phyloP scores from a whole-genome alignment of 1,140 invertebrate genomes.

The Camponotus floridanus region DNA sequence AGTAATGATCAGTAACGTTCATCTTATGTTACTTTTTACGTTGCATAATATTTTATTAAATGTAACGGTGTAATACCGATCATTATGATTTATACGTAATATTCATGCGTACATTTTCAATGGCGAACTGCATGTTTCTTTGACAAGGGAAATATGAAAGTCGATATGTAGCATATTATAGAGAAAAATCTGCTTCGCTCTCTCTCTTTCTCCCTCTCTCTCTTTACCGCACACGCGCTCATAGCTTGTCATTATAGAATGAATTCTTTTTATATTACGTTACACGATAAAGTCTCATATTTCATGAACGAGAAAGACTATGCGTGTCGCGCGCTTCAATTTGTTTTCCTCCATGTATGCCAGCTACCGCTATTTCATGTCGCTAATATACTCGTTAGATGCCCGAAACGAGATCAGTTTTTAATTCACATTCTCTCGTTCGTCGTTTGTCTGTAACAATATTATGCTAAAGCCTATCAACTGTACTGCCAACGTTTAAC shows the following conservation, averaged over 20 bases:
- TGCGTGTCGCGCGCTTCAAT: neutral
- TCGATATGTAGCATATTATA: neutral
- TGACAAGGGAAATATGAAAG: conserved; percentile 5
- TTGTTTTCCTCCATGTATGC: neutral
- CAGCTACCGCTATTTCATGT: neutral
- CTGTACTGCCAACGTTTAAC: neutral
- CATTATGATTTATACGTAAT: neutral
- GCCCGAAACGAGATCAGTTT: neutral
- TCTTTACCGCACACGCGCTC: no score
- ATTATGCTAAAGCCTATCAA: conserved; percentile 1
- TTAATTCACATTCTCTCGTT: neutral
- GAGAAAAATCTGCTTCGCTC: conserved; percentile 28
- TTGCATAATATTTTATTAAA: neutral
- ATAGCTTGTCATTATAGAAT: conserved; percentile 38
- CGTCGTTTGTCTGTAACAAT: neutral
- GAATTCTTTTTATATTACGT: conserved; percentile 55
- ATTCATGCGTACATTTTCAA: neutral
- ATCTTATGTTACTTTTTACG: neutral
- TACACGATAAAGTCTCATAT: conserved; percentile 22
- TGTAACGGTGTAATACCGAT: neutral
- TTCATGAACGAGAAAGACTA: conserved; percentile 5
- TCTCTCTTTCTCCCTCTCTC: no score
- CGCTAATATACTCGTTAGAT: neutral
- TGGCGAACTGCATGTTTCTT: neutral
- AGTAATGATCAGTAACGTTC: neutral